Evolutionary conservation across 2,113 vertebrate species (phyloP).

Genomic region (Mirza zaza): DNA sequence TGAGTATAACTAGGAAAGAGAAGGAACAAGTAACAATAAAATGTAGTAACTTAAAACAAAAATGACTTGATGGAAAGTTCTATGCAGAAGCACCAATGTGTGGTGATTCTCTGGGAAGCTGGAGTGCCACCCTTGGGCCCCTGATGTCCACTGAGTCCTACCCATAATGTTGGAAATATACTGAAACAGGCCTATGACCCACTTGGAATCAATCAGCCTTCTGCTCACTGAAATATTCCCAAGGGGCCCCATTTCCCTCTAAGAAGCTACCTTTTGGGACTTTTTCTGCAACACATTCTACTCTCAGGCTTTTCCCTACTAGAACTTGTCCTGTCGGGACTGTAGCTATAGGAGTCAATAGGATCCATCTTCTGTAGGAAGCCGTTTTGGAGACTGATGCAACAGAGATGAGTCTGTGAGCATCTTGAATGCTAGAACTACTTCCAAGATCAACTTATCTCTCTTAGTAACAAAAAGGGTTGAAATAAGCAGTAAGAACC

Average conservation of each 20-base stretch:
- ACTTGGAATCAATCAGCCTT: background rate
- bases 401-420: background rate
- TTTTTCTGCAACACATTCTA: background rate
- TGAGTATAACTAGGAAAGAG: background rate
- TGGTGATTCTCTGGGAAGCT: background rate
- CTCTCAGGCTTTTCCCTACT: background rate
- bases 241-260: background rate
- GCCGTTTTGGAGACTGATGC: background rate
- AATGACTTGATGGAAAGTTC: background rate
- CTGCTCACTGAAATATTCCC: background rate
- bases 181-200: background rate
- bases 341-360: background rate
- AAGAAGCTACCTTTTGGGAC: background rate
- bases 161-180: background rate
- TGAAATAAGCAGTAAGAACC: background rate
- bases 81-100: background rate
- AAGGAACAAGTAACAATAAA: background rate
- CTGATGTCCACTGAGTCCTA: background rate
- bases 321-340: background rate
- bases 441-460: background rate
- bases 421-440: background rate
- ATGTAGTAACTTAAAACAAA: background rate
- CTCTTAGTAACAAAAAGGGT: background rate
- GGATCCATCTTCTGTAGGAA: background rate
- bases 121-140: too few species aligned